Conservation (phyloP, 2,797 vertebrate species). For the Rhodeus uyekii region DNA sequence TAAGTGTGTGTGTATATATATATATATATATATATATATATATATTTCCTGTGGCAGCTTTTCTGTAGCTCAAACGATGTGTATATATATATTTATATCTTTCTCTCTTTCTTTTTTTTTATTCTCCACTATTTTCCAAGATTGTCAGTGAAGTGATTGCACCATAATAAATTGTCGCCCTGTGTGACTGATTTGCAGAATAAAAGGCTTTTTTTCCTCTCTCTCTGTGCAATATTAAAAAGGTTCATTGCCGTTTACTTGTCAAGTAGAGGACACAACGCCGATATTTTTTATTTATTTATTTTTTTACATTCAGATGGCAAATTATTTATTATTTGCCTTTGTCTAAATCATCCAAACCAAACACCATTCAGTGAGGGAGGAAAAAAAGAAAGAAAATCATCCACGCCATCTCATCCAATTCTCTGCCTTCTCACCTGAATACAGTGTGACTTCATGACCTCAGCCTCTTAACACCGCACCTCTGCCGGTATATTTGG, state of each 20-base stretch:
- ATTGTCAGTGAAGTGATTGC: constrained; percentile 13
- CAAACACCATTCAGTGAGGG: neutral
- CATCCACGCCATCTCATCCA: neutral
- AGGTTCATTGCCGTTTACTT: constrained; percentile 2
- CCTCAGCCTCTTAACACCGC: neutral
- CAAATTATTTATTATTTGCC: neutral
- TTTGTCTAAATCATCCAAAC: constrained; percentile 4
- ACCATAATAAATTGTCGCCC: neutral
- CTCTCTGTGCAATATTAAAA: neutral
- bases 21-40: too few species aligned
- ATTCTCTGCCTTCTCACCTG: constrained; percentile 19
- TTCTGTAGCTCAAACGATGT: too few species aligned
- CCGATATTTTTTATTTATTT: neutral
- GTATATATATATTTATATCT: too few species aligned
- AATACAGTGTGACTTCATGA: constrained; percentile 16
- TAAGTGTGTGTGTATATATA: too few species aligned
- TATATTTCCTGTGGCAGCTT: too few species aligned
- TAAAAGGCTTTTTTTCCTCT: neutral
- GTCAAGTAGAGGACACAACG: neutral
- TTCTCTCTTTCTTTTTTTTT: too few species aligned
- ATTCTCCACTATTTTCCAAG: neutral
- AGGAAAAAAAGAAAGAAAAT: neutral
- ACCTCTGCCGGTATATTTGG: neutral
- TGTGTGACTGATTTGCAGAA: constrained; percentile 11
- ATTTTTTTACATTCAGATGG: neutral